Base-by-base conservation (phyloP, 2,888 invertebrate species). In the Drosophila rubida region DNA sequence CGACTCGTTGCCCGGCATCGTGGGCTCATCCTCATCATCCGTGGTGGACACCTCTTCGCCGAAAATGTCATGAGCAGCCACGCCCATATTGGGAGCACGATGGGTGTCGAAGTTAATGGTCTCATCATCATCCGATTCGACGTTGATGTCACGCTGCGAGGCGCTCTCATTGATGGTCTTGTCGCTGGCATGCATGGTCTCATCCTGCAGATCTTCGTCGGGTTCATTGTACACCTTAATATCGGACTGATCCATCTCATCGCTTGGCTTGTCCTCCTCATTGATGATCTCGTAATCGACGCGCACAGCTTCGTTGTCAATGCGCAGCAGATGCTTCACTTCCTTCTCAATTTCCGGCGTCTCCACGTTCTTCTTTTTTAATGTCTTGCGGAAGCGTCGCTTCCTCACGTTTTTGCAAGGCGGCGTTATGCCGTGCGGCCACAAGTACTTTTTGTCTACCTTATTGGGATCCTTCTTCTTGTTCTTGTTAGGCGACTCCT, bases 311-410 rank as follows among this genome's bases (percentile, higher is more conserved):
- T 99, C 98, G 89, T 97, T 97, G 90, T 99, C 99, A 32, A 95
- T 95, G 72, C 98, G 93, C 7, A 99, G 93, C 58, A 99, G 92
- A 37, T 98, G 93, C 90, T 98, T 98, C 0, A 99, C 97, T 93
- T 99, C 99, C 91, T 98, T 98, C 90, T 99, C 99, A 74, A 99
- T 98, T 93, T 99, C 99, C 0, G 99, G 98, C 22, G 98, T 97
- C 92, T 99, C 99, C 0, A 97, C 97, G 92, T 96, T 97, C 92
- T 99, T 99, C 91, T 99, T 99, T 90, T 97, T 97, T 25, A 99
- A 91, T 0, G 98, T 98, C 93, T 98, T 98, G 32, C 99, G 94
- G 89, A 99, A 99, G 62, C 99, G 94, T 58, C 98, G 94, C 80
- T 96, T 96, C 8, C 99, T 94, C 0, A 98, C 97, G 92, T 99